These are phyloP conservation scores for Avahi laniger DNA, from an alignment of 2,797 vertebrate species.

Conservation along the genomic window DNA sequence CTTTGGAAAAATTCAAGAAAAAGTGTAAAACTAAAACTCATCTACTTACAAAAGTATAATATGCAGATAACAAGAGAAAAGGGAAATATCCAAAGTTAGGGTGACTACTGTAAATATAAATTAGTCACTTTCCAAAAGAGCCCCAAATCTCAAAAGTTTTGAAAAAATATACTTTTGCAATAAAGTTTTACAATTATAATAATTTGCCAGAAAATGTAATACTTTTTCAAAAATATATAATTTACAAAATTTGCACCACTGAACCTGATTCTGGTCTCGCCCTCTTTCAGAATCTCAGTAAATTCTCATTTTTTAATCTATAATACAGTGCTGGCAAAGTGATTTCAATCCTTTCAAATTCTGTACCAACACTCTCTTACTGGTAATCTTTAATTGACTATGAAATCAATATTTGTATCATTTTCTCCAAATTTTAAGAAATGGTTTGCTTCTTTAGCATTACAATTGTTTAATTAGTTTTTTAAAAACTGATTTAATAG, in stretches of 20 bases:
- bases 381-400: not conserved
- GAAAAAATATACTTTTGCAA: not conserved
- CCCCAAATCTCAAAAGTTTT: not conserved
- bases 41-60: not conserved
- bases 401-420: constrained; percentile 10
- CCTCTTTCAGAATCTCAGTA: not conserved
- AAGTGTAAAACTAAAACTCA: not conserved
- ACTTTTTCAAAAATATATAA: not conserved
- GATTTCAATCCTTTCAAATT: constrained; percentile 10
- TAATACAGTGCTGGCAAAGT: not conserved
- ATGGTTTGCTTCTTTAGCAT: not conserved
- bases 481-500: constrained; percentile 25
- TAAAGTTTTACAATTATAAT: not conserved
- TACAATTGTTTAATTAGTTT: constrained; percentile 40
- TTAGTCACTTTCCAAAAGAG: not conserved
- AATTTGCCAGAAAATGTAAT: not conserved
- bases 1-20: not conserved
- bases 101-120: not conserved
- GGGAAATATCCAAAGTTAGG: not conserved
- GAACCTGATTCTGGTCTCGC: not conserved
- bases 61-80: not conserved
- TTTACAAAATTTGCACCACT: not conserved
- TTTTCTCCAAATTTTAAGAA: constrained; percentile 40
- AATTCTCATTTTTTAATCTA: constrained; percentile 10
- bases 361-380: not conserved